Percentiles rank a stretch among this genome's conserved stretches.
Evolutionary conservation across 2,113 vertebrate species (phyloP).

Genomic region (Chascanopsetta lugubris): DNA sequence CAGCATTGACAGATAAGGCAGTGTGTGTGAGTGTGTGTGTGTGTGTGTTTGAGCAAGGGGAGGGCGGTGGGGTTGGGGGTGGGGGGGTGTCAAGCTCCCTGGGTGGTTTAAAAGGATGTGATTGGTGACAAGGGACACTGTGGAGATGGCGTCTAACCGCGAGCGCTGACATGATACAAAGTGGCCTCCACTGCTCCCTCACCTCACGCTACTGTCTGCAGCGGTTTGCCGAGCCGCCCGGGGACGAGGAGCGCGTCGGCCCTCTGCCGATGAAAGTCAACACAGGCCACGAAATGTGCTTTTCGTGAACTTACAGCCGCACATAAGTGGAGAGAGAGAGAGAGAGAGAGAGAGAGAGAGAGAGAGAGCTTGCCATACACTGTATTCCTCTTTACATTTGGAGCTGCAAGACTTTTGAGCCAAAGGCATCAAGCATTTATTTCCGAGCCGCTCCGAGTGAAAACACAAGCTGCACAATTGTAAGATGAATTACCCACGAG

Average conservation of each 20-base stretch:
- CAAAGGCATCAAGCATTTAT: constrained; percentile 90
- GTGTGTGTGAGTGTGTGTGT: constrained; percentile 37
- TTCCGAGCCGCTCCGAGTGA: constrained; percentile 86
- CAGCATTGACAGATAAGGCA: constrained; percentile 85
- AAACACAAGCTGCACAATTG: constrained; percentile 83
- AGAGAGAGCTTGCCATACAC: not conserved
- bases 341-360: too few species aligned
- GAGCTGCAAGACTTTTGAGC: constrained; percentile 85
- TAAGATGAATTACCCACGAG: constrained; percentile 85
- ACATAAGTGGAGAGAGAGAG: constrained; percentile 8
- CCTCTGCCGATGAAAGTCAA: constrained; percentile 44
- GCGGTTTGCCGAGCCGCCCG: constrained; percentile 59
- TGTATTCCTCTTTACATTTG: constrained; percentile 28
- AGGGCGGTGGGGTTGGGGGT: constrained; percentile 33
- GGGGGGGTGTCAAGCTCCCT: constrained; percentile 67
- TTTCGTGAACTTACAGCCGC: constrained; percentile 21
- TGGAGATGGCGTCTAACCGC: constrained; percentile 70
- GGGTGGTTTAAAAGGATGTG: constrained; percentile 77
- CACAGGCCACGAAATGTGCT: constrained; percentile 34
- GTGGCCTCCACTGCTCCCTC: constrained; percentile 72
- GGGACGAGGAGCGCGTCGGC: constrained; percentile 46
- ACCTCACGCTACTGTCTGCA: constrained; percentile 73
- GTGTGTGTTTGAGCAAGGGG: constrained; percentile 25
- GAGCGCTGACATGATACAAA: constrained; percentile 78
- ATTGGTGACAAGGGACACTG: constrained; percentile 77